phyloP scores from a whole-genome alignment of 2,797 vertebrate genomes.

The Amblyraja radiata region DNA sequence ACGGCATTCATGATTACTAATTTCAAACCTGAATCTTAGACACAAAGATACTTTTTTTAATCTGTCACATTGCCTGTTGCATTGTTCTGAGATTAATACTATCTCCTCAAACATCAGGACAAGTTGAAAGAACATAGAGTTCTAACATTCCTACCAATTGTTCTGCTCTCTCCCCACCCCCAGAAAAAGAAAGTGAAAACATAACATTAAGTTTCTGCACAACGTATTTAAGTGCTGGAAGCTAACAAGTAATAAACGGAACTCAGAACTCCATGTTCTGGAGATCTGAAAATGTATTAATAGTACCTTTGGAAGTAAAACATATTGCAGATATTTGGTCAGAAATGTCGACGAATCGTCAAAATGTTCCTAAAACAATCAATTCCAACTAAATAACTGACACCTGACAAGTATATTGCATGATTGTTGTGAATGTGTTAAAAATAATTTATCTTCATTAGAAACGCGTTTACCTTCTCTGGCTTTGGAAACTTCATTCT shows the following conservation, averaged over 20 bases:
- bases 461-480: conserved; percentile 65
- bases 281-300: neutral
- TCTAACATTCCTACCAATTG: neutral
- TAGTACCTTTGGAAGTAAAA: conserved; percentile 1
- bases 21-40: neutral
- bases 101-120: neutral
- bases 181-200: conserved; percentile 9
- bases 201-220: neutral
- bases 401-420: neutral
- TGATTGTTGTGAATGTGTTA: neutral
- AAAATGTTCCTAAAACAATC: neutral
- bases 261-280: neutral
- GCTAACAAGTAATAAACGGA: neutral
- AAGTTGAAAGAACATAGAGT: neutral
- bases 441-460: neutral
- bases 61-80: too few relatives aligned
- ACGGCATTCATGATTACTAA: neutral
- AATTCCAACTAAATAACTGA: neutral
- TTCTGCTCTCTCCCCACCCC: neutral
- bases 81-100: neutral
- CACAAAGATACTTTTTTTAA: neutral
- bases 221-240: neutral
- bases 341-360: neutral
- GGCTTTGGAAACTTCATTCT: conserved; percentile 64
- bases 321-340: neutral